phyloP scores from a whole-genome alignment of 2,888 invertebrate genomes.

The Sycophila texana region DNA sequence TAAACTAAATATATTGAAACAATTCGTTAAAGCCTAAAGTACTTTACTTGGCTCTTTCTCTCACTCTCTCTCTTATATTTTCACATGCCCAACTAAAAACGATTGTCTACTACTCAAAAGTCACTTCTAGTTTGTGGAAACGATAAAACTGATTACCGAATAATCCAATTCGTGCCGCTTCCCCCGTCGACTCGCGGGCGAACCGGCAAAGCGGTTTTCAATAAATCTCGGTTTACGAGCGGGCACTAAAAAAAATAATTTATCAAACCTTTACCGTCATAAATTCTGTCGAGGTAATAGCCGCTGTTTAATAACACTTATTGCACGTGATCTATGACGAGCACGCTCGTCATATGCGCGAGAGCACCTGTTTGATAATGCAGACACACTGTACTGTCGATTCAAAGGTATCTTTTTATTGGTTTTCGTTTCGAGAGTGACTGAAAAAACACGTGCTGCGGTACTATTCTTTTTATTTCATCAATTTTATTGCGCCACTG shows the following conservation, averaged over 20 bases:
- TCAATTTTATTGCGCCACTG: too few species aligned
- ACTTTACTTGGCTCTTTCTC: too few species aligned
- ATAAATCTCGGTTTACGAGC: slow-evolving; percentile 31
- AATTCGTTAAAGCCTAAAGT: too few species aligned
- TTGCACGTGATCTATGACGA: slow-evolving; percentile 58
- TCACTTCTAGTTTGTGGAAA: not conserved
- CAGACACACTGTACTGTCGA: slow-evolving; percentile 25
- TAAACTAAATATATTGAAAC: too few species aligned
- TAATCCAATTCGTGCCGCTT: not conserved
- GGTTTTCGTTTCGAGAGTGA: too few species aligned
- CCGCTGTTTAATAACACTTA: slow-evolving; percentile 68
- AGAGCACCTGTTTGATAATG: slow-evolving; percentile 62
- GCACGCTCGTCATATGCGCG: slow-evolving; percentile 63
- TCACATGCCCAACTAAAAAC: too few species aligned
- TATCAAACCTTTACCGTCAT: slow-evolving; percentile 30
- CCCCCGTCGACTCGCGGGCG: too few species aligned
- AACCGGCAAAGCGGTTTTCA: not conserved
- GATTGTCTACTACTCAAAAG: too few species aligned
- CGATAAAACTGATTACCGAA: not conserved
- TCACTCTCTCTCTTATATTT: too few species aligned
- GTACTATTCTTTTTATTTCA: too few species aligned
- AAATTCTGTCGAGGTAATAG: slow-evolving; percentile 44
- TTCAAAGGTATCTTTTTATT: not conserved
- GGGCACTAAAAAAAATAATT: slow-evolving; percentile 25
- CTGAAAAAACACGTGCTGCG: too few species aligned